Evolutionary conservation across 2,888 invertebrate genomes (phyloP).

Genomic region (Junonia oenone): DNA sequence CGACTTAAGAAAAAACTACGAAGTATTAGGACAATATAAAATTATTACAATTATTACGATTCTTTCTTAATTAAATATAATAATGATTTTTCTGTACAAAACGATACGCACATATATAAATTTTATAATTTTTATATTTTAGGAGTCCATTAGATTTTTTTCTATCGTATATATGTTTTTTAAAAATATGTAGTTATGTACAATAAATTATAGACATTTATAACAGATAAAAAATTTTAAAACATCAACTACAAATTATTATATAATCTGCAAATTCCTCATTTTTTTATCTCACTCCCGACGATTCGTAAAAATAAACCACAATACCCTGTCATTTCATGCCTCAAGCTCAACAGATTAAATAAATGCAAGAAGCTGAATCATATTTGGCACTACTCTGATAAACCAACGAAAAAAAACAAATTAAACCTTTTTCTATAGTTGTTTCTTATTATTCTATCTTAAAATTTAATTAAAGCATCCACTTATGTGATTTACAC

Average conservation of each 20-base stretch:
- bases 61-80: background rate
- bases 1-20: background rate
- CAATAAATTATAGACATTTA: background rate
- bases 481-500: slow-evolving; percentile 60
- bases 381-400: slow-evolving; percentile 55
- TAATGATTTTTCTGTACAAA: background rate
- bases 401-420: slow-evolving; percentile 38
- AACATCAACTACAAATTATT: background rate
- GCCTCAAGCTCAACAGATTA: slow-evolving; percentile 53
- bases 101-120: background rate
- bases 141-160: background rate
- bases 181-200: slow-evolving; percentile 1
- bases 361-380: slow-evolving; percentile 47
- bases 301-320: slow-evolving; percentile 35
- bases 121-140: background rate
- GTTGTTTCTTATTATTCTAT: slow-evolving; percentile 52
- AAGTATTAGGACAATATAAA: background rate
- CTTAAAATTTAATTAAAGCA: slow-evolving; percentile 77
- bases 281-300: slow-evolving; percentile 6
- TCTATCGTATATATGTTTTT: background rate
- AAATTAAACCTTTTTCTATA: slow-evolving; percentile 24
- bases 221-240: background rate
- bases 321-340: slow-evolving; percentile 73
- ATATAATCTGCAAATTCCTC: background rate
- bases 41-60: background rate